Conservation (phyloP, 2,888 invertebrate genomes). For the Litoditis marina region DNA sequence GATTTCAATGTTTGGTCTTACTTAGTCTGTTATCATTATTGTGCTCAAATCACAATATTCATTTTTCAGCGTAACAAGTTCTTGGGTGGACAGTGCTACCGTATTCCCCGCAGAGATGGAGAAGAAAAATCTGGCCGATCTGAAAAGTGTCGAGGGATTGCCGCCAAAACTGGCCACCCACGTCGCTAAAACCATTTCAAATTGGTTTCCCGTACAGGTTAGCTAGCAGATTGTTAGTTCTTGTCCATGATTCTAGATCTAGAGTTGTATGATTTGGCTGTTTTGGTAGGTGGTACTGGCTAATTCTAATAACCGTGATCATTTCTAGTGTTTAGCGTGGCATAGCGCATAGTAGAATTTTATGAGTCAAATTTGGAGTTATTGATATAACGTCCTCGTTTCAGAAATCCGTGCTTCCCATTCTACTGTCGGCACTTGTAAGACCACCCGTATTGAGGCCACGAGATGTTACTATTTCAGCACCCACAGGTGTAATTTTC, state of each 20-base stretch:
- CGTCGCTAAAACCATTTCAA: slow-evolving; percentile 24
- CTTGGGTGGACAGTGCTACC: slow-evolving; percentile 48
- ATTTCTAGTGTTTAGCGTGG: too few species aligned
- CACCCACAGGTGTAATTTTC: slow-evolving; percentile 76
- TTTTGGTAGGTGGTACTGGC: too few species aligned
- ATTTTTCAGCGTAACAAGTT: slow-evolving; percentile 38
- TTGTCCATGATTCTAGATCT: too few species aligned
- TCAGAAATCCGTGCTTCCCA: slow-evolving; percentile 48
- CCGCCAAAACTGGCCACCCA: slow-evolving; percentile 22
- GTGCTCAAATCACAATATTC: not conserved
- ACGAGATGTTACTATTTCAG: slow-evolving; percentile 88
- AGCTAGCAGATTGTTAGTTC: not conserved
- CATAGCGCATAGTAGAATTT: too few species aligned
- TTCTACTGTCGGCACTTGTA: slow-evolving; percentile 30
- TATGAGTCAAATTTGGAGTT: too few species aligned
- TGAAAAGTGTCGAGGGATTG: slow-evolving; percentile 33
- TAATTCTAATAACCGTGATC: too few species aligned
- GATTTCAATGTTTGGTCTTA: too few species aligned
- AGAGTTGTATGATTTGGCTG: too few species aligned
- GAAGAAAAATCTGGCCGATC: slow-evolving; percentile 24
- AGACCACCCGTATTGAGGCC: slow-evolving; percentile 67
- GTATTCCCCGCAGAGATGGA: slow-evolving; percentile 44
- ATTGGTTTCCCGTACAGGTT: slow-evolving; percentile 59
- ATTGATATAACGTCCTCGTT: not conserved
- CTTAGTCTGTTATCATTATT: not conserved